Conservation (phyloP, 2,888 invertebrate genomes). For the Cephalotes varians region DNA sequence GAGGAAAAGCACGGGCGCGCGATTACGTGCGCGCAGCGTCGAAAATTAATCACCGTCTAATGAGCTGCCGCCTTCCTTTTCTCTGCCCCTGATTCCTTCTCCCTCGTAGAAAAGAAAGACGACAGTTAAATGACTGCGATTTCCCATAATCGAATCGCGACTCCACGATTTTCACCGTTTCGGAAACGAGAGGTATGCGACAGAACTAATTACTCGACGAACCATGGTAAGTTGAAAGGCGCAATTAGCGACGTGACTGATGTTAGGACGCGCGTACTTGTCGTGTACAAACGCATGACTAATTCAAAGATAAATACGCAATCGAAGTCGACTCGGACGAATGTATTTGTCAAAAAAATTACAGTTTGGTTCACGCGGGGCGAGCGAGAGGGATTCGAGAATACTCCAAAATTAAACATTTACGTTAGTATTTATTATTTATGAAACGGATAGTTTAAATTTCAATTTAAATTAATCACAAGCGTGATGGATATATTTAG, state of each 20-base stretch:
- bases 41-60: constrained; percentile 49
- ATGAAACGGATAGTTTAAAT: background rate
- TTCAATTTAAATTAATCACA: background rate
- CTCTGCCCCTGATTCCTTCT: background rate
- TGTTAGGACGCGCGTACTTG: background rate
- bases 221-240: constrained; percentile 12
- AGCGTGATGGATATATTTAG: background rate
- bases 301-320: constrained; percentile 13
- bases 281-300: constrained; percentile 10
- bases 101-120: background rate
- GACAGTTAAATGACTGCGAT: background rate
- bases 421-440: too few species aligned
- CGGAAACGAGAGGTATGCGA: background rate
- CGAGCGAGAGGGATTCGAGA: constrained; percentile 1
- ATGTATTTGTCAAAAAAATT: background rate
- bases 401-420: constrained; percentile 4
- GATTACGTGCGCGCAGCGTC: constrained; percentile 10
- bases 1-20: constrained; percentile 64
- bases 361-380: background rate
- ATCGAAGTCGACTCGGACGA: background rate
- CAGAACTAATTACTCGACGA: constrained; percentile 18
- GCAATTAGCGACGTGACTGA: constrained; percentile 26
- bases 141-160: background rate
- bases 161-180: background rate
- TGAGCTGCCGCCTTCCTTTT: constrained; percentile 13